Evolutionary conservation across 2,797 vertebrate genomes (phyloP).

Genomic region (Lepilemur septentrionalis): DNA sequence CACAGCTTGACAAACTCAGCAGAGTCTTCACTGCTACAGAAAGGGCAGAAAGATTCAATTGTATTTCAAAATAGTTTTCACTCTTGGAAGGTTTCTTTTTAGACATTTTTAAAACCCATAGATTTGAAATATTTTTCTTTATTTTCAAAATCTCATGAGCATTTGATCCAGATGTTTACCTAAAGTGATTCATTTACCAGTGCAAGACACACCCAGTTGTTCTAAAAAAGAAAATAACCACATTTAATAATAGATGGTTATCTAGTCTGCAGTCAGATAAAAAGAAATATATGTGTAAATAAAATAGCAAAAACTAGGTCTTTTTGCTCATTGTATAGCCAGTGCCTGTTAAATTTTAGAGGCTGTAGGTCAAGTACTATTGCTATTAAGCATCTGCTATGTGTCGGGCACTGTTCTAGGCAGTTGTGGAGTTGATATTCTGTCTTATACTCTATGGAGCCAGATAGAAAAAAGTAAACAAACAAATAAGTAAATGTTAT

Average conservation of each 20-base stretch:
- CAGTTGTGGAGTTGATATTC: background rate
- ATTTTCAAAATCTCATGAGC: constrained; percentile 55
- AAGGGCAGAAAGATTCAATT: constrained; percentile 4
- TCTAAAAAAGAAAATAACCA: constrained; percentile 61
- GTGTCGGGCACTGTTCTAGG: background rate
- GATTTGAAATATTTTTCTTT: constrained; percentile 61
- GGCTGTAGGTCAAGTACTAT: background rate
- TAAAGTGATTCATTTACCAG: constrained; percentile 60
- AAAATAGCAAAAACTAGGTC: background rate
- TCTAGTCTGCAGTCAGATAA: background rate
- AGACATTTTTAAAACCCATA: background rate
- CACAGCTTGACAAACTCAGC: background rate
- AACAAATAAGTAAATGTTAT: background rate
- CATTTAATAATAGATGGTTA: background rate
- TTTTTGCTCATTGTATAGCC: background rate
- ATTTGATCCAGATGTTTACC: constrained; percentile 66
- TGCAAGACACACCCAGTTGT: background rate
- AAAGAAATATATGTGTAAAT: background rate
- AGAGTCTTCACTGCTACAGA: background rate
- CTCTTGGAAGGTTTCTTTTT: constrained; percentile 51
- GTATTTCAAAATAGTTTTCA: constrained; percentile 65
- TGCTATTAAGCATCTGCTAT: background rate
- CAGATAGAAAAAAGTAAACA: background rate
- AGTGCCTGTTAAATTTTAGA: background rate
- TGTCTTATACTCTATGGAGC: background rate